Base-by-base conservation (phyloP, 2,797 vertebrate species). In the Dallia pectoralis region DNA sequence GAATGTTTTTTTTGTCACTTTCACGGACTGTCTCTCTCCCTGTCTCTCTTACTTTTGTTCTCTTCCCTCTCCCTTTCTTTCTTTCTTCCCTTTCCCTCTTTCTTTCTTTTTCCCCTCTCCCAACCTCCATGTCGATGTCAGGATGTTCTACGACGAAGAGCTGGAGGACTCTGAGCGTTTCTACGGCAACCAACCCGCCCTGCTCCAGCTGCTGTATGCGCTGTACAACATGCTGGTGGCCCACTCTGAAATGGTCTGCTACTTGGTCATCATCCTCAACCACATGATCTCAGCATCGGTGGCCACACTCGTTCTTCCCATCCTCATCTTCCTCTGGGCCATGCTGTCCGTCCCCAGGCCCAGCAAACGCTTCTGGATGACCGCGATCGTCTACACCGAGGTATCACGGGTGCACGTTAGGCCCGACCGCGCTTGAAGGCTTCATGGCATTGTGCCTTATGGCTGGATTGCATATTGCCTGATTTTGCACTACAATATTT, bases 311-410 rank as follows among this genome's bases (percentile, higher is more conserved):
- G 95, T 97, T 18, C 92, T 98, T 72, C 97, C 97, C 69, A 93
- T 98, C 74, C 93, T 97, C 18, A 96, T 98, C 75, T 98, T 98
- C 78, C 92, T 98, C 65, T 98, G 97, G 97, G 97, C 96, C 49
- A 98, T 95, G 92, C 90, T 98, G 33, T 98, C 96, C 0, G 96
- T 97, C 3, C 97, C 97, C 7, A 93, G 96, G 36, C 97, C 97
- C 74, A 97, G 95, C 89, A 96, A 96, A 63, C 94, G 95, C 27
- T 98, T 98, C 93, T 98, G 96, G 97, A 98, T 97, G 96, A 96
- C 95, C 0, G 96, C 96, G 70, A 97, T 98, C 74, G 94, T 98
- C 86, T 98, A 98, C 84, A 98, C 97, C 0, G 96, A 98, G 96
- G 96, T 98, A 89, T 67, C 51, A 27, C 51, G 22, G 51, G 22